Evolutionary conservation across 2,888 invertebrate species (phyloP).

Genomic region (Agrilus biguttatus): DNA sequence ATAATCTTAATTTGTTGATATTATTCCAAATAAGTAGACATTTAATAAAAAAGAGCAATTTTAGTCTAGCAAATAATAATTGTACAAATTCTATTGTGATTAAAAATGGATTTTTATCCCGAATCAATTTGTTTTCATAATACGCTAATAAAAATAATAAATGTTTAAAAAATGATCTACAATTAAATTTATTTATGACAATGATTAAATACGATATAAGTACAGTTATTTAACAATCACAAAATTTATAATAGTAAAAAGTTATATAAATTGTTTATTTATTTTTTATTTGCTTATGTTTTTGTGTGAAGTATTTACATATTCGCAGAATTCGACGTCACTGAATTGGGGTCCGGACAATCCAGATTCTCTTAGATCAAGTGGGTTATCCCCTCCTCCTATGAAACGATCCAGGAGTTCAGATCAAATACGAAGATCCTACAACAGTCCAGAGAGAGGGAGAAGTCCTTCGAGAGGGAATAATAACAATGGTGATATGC

Average conservation of each 20-base stretch:
- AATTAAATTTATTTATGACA: neutral
- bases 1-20: too few species aligned
- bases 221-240: too few species aligned
- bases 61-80: too few species aligned
- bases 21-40: neutral
- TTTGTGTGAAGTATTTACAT: neutral
- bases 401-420: slow-evolving; percentile 58
- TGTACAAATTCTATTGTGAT: too few species aligned
- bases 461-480: slow-evolving; percentile 46
- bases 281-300: too few species aligned
- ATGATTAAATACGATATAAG: too few species aligned
- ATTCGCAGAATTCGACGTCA: slow-evolving; percentile 39
- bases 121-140: too few species aligned
- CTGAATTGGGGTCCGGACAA: slow-evolving; percentile 46
- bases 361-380: slow-evolving; percentile 32
- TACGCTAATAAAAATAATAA: too few species aligned
- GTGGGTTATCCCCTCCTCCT: slow-evolving; percentile 45
- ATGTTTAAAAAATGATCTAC: slow-evolving; percentile 4
- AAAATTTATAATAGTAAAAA: too few species aligned
- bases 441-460: slow-evolving; percentile 28
- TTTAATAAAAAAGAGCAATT: slow-evolving; percentile 2
- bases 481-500: slow-evolving; percentile 46
- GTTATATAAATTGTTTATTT: too few species aligned
- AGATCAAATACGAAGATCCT: slow-evolving; percentile 33
- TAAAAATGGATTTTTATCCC: too few species aligned